phyloP scores from a whole-genome alignment of 2,797 vertebrate species.

The Coregonus ussuriensis region DNA sequence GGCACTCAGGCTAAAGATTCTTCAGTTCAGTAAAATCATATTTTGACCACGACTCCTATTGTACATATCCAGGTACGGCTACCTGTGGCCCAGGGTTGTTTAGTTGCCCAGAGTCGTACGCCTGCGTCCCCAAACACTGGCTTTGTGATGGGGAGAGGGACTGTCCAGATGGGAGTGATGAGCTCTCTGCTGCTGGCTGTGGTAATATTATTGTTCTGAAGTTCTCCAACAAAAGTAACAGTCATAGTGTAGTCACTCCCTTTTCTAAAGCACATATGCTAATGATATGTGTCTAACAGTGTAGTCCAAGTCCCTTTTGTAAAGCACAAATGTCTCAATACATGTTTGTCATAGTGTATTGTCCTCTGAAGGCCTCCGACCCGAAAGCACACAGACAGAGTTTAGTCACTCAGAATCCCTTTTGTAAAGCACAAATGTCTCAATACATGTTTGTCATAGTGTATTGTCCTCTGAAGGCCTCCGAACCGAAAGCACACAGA shows the following conservation, averaged over 20 bases:
- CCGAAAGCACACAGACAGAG: neutral
- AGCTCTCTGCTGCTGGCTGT: conserved; percentile 90
- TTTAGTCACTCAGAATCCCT: too few species aligned
- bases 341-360: neutral
- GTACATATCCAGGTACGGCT: conserved; percentile 7
- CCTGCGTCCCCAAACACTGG: conserved; percentile 89
- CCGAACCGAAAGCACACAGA: neutral
- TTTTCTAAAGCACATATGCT: neutral
- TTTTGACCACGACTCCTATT: neutral
- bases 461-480: neutral
- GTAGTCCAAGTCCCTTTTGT: neutral
- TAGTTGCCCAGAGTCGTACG: conserved; percentile 85
- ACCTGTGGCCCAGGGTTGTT: conserved; percentile 89
- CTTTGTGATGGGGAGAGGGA: conserved; percentile 95
- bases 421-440: neutral
- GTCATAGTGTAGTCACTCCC: neutral
- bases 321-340: neutral
- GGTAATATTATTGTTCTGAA: conserved; percentile 70
- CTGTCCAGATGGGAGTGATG: conserved; percentile 91
- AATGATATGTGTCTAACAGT: neutral
- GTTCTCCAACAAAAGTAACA: neutral
- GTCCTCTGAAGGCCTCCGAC: neutral
- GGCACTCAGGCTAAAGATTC: neutral
- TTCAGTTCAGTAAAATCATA: neutral
- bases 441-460: neutral